These are phyloP conservation scores for Plotosus lineatus DNA, from an alignment of 2,113 vertebrate species.

Conservation along the genomic window DNA sequence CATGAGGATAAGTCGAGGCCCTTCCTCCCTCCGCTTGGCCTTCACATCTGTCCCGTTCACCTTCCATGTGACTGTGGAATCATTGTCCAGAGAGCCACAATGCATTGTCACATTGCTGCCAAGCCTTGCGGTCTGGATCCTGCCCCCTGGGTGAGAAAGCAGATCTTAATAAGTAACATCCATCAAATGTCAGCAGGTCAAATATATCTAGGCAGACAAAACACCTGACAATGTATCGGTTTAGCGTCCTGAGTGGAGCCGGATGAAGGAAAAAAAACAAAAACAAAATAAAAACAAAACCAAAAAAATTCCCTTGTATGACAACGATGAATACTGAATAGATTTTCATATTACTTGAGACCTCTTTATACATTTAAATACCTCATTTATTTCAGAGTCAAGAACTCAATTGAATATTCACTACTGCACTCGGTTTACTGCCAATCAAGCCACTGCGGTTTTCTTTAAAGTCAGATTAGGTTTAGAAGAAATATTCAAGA, in stretches of 20 bases:
- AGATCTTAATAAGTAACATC: conserved; percentile 13
- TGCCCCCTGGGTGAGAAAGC: conserved; percentile 71
- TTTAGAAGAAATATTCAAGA: neutral
- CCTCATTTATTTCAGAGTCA: neutral
- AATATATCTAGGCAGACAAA: neutral
- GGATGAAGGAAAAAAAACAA: neutral
- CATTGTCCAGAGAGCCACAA: conserved; percentile 85
- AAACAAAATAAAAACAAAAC: too few species aligned
- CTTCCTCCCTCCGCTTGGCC: conserved; percentile 76
- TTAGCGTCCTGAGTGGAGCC: neutral
- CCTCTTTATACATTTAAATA: conserved; percentile 10
- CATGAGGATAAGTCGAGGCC: conserved; percentile 79
- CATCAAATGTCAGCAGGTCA: neutral
- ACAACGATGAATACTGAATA: neutral
- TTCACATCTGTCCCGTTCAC: conserved; percentile 88
- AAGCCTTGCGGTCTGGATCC: conserved; percentile 83
- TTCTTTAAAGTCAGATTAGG: neutral
- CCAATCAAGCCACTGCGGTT: neutral
- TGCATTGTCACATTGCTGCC: conserved; percentile 87
- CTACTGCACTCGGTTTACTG: conserved; percentile 8
- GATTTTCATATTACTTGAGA: neutral
- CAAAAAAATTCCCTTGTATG: neutral
- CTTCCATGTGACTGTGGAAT: conserved; percentile 87
- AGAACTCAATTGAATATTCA: conserved; percentile 1
- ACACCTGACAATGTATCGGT: neutral